Base-by-base conservation (phyloP, 2,797 vertebrate genomes). In the Neosalanx taihuensis region DNA sequence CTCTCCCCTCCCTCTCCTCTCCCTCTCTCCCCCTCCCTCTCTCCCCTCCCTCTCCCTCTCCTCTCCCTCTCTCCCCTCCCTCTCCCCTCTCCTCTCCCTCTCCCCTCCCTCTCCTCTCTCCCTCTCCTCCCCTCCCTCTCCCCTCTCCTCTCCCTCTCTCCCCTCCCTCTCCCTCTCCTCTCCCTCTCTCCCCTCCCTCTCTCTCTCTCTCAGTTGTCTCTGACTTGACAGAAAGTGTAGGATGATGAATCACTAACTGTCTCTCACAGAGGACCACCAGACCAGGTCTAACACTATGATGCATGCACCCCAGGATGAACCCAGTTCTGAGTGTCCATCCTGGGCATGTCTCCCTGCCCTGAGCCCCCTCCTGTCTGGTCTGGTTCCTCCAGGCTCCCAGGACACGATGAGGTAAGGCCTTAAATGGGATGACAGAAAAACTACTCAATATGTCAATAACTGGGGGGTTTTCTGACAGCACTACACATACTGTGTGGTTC, bases 201-300 rank as follows among this genome's bases (percentile, higher is more conserved):
- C 73, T 73, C 30, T 10, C 15, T 61, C 23, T 15, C 35, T 72
- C 33, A 12, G 53, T 61, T 18, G 4, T 69, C 74, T 66, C 76
- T n/a, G 72, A 66, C 64, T 79, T 73, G 78, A 75, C 70, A 63
- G 72, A 76, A 67, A 60, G 51, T 72, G 61, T 20, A 66, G 71
- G 76, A 79, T 79, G 78, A 87, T 80, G 79, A 84, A 85, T 78
- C 64, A 75, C 64, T 3, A 76, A 84, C 72, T 41, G 84, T 41
- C 37, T 87, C 84, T 84, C 31, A 0, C 20, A 76, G 74, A 59
- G 69, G 82, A 71, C 81, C 76, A 71, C 68, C 67, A 63, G 76
- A 81, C 69, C 18, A 30, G 30, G 5, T 73, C 67, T 76, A 78
- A 64, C 72, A 71, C 67, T 12, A 72, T 46, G 67, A 41, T 60